These are phyloP conservation scores for Fissipunctia ypsillon DNA, from an alignment of 2,888 invertebrate species.

Conservation along the genomic window DNA sequence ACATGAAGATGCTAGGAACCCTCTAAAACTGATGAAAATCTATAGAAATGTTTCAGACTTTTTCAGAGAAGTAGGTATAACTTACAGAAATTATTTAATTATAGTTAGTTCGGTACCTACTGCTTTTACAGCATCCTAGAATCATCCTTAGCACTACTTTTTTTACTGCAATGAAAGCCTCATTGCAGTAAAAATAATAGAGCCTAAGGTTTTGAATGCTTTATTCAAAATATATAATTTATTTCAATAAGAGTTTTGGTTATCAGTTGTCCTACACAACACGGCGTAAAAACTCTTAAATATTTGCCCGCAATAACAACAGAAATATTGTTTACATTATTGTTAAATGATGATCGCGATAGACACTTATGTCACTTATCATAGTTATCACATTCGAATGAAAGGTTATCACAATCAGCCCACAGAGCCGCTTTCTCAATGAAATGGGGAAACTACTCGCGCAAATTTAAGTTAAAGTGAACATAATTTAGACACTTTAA, in stretches of 20 bases:
- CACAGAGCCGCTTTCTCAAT: constrained; percentile 32
- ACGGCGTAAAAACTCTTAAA: no score
- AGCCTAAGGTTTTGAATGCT: no score
- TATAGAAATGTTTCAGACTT: not conserved
- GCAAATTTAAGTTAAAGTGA: constrained; percentile 8
- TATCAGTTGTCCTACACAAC: no score
- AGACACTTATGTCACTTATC: constrained; percentile 23
- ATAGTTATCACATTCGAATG: constrained; percentile 22
- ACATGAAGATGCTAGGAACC: not conserved
- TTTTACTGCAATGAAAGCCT: no score
- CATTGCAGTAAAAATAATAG: no score
- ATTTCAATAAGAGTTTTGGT: no score
- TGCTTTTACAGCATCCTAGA: not conserved
- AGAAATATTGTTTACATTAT: constrained; percentile 3
- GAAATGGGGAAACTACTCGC: constrained; percentile 15
- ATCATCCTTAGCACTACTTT: not conserved
- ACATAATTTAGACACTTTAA: constrained; percentile 14
- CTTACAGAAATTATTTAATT: no score
- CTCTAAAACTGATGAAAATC: not conserved
- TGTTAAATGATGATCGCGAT: constrained; percentile 14
- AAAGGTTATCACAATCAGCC: constrained; percentile 46
- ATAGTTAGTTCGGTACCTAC: no score
- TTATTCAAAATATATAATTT: no score
- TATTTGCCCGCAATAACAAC: not conserved
- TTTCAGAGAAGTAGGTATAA: not conserved